Conservation (phyloP, 2,797 vertebrate species). For the Poecilia wingei region DNA sequence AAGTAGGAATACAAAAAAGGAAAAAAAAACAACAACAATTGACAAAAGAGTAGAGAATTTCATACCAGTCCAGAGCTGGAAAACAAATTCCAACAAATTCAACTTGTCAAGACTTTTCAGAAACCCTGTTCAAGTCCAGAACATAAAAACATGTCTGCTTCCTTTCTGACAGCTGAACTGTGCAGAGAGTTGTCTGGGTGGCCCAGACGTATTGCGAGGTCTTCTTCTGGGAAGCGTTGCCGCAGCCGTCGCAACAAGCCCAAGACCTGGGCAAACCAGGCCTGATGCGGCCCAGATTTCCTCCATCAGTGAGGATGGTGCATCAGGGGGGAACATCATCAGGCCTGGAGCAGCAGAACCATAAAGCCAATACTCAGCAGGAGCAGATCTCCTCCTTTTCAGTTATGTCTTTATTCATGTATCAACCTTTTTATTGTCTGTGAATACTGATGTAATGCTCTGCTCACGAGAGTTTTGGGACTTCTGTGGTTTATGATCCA, state of each 20-base stretch:
- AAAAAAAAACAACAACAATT: neutral
- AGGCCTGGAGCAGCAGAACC: slow-evolving; percentile 39
- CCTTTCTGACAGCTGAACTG: slow-evolving; percentile 74
- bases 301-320: slow-evolving; percentile 34
- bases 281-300: slow-evolving; percentile 43
- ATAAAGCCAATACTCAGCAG: slow-evolving; percentile 62
- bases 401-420: slow-evolving; percentile 59
- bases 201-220: slow-evolving; percentile 79
- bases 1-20: neutral
- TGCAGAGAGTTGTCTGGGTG: slow-evolving; percentile 84
- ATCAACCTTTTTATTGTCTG: slow-evolving; percentile 56
- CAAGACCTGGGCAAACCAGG: slow-evolving; percentile 76
- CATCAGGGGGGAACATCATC: slow-evolving; percentile 27
- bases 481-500: slow-evolving; percentile 50
- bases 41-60: neutral
- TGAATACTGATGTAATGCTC: slow-evolving; percentile 37
- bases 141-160: neutral
- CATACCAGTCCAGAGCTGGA: neutral
- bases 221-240: slow-evolving; percentile 72
- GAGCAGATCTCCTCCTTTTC: slow-evolving; percentile 34
- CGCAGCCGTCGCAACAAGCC: slow-evolving; percentile 67
- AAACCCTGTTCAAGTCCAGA: neutral
- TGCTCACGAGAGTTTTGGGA: slow-evolving; percentile 49
- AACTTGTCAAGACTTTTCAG: neutral
- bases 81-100: neutral